Conservation (phyloP, 2,888 invertebrate species). For the Horisme vitalbata region DNA sequence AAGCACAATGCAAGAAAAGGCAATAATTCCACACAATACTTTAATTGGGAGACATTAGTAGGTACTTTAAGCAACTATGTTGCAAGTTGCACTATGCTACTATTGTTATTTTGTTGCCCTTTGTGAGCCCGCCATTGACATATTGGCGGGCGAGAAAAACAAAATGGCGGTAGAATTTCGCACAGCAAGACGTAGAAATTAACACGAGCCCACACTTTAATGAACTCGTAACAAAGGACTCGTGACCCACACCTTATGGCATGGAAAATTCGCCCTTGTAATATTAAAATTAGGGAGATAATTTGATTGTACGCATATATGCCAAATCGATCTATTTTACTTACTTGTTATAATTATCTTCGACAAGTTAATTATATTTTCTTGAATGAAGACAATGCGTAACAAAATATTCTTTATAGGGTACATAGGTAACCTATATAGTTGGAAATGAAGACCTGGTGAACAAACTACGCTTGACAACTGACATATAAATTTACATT, state of each 20-base stretch:
- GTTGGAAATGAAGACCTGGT: too few relatives aligned
- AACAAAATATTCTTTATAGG: too few relatives aligned
- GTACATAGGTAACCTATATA: too few relatives aligned
- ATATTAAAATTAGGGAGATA: slow-evolving; percentile 22
- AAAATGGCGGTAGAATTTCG: slow-evolving; percentile 26
- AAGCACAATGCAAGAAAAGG: slow-evolving; percentile 28
- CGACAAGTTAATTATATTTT: slow-evolving; percentile 13
- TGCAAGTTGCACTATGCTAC: slow-evolving; percentile 26
- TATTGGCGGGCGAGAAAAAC: slow-evolving; percentile 25
- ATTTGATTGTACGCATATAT: slow-evolving; percentile 14
- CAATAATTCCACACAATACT: slow-evolving; percentile 33
- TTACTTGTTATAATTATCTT: slow-evolving; percentile 3
- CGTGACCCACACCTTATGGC: slow-evolving; percentile 59
- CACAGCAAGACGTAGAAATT: slow-evolving; percentile 39
- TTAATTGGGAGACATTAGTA: slow-evolving; percentile 49
- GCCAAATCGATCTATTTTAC: slow-evolving; percentile 11
- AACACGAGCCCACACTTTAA: slow-evolving; percentile 44
- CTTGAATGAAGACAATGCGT: slow-evolving; percentile 5
- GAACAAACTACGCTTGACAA: too few relatives aligned
- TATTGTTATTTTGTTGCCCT: slow-evolving; percentile 31
- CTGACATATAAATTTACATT: too few relatives aligned
- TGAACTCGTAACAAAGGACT: slow-evolving; percentile 47
- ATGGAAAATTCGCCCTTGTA: slow-evolving; percentile 28
- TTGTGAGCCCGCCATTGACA: slow-evolving; percentile 28
- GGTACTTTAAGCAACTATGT: slow-evolving; percentile 42